phyloP scores from a whole-genome alignment of 2,113 vertebrate genomes.

The Lanius ludovicianus region DNA sequence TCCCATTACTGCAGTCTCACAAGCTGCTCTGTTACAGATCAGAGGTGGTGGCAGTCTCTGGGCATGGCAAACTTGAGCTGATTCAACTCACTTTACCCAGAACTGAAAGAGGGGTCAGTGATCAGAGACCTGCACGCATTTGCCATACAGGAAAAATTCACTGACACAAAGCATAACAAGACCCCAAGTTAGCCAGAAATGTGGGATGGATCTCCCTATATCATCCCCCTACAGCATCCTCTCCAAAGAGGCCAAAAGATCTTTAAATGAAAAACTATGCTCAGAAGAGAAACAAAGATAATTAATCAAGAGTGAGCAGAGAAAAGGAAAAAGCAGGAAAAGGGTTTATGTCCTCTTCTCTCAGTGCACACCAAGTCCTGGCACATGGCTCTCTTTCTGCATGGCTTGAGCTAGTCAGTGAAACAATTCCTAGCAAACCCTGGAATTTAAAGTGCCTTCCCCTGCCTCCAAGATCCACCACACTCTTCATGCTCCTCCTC shows the following conservation, averaged over 20 bases:
- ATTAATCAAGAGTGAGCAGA: background rate
- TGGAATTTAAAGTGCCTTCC: background rate
- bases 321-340: background rate
- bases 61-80: background rate
- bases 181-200: background rate
- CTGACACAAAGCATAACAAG: background rate
- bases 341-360: background rate
- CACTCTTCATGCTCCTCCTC: background rate
- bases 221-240: background rate
- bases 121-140: background rate
- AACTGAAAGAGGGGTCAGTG: background rate
- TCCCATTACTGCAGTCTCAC: background rate
- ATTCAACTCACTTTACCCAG: background rate
- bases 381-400: background rate
- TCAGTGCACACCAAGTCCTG: background rate
- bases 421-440: background rate
- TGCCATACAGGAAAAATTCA: background rate
- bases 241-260: background rate
- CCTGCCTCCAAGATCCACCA: background rate
- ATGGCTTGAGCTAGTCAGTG: background rate
- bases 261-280: background rate
- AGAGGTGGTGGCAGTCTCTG: background rate
- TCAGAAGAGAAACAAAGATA: background rate
- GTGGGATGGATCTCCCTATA: background rate
- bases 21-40: background rate